Conservation (phyloP, 2,888 invertebrate genomes). For the Zele albiditarsus region DNA sequence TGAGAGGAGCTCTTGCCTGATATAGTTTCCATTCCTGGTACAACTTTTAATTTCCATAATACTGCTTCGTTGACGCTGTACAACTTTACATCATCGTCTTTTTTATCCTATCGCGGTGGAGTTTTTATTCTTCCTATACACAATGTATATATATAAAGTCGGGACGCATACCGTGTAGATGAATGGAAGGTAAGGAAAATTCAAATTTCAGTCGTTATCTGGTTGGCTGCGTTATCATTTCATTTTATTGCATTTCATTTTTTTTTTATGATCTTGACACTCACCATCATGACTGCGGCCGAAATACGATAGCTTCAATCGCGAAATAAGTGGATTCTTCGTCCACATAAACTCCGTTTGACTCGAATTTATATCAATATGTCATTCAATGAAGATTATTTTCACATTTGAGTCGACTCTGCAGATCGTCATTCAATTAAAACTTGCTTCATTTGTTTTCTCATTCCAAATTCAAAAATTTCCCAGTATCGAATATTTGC, state of each 20-base stretch:
- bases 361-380: too few species aligned
- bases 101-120: neutral
- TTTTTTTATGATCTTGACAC: constrained; percentile 34
- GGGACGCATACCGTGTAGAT: neutral
- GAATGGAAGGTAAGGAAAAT: constrained; percentile 50
- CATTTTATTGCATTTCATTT: constrained; percentile 10
- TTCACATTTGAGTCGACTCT: too few species aligned
- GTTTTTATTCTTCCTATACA: constrained; percentile 1
- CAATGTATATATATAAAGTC: neutral
- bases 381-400: too few species aligned
- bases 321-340: too few species aligned
- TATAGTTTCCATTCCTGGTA: constrained; percentile 58
- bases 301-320: constrained; percentile 52
- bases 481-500: too few species aligned
- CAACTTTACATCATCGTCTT: constrained; percentile 10
- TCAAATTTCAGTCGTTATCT: constrained; percentile 61
- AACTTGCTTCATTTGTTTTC: too few species aligned
- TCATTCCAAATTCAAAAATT: too few species aligned
- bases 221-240: constrained; percentile 53
- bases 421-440: too few species aligned
- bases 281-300: constrained; percentile 37
- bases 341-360: too few species aligned
- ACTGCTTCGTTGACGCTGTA: constrained; percentile 49
- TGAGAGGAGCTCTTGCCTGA: constrained; percentile 30
- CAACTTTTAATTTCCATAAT: constrained; percentile 68